Evolutionary conservation across 2,113 vertebrate genomes (phyloP).

Genomic region (Pipra filicauda): DNA sequence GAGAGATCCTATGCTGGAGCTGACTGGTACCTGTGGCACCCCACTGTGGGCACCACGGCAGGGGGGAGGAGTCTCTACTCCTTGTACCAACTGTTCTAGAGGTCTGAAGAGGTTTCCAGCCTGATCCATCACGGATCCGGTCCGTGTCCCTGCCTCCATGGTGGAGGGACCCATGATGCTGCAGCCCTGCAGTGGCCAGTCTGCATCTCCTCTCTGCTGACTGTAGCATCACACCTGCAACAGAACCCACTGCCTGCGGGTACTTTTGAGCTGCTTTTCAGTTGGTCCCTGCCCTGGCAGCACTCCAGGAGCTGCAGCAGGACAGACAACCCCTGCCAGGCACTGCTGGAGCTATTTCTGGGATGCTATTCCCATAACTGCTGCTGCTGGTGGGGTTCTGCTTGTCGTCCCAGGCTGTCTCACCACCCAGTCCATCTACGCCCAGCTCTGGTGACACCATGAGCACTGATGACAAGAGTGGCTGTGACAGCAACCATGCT

Average conservation of each 20-base stretch:
- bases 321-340: not conserved
- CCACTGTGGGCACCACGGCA: not conserved
- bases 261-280: not conserved
- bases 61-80: not conserved
- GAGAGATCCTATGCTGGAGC: not conserved
- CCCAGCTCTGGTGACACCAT: not conserved
- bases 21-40: not conserved
- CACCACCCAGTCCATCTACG: not conserved
- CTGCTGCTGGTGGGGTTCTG: not conserved
- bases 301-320: not conserved
- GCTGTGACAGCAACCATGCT: not conserved
- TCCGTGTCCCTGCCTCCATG: rapidly evolving
- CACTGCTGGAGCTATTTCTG: not conserved
- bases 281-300: not conserved
- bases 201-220: not conserved
- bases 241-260: not conserved
- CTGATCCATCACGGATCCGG: not conserved
- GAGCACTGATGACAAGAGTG: rapidly evolving
- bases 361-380: not conserved
- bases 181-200: not conserved
- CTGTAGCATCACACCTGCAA: not conserved
- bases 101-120: not conserved
- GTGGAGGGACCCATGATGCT: not conserved
- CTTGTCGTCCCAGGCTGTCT: not conserved
- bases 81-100: too few species aligned